Percentiles rank a stretch among this genome's conserved stretches.
Evolutionary conservation across 2,888 invertebrate genomes (phyloP).

Genomic region (Quadroppia sp.): DNA sequence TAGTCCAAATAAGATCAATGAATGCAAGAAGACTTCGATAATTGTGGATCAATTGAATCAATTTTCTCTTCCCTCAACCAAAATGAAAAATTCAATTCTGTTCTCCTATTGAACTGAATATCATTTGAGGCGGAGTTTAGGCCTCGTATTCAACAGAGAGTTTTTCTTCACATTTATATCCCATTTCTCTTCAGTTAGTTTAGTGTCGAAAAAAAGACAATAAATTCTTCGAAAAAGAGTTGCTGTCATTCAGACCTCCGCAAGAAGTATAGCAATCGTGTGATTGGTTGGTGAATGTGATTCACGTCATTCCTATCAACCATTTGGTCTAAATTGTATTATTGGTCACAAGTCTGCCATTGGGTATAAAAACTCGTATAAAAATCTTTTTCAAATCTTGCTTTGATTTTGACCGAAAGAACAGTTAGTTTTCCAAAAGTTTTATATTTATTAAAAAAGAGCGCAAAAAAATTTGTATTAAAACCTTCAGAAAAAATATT

Average conservation of each 20-base stretch:
- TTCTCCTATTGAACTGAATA: too few relatives aligned
- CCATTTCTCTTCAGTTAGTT: not conserved
- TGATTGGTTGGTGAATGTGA: not conserved
- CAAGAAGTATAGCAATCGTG: not conserved
- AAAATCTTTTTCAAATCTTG: not conserved
- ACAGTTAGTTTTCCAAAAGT: not conserved
- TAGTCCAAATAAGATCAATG: not conserved
- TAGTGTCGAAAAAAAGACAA: not conserved
- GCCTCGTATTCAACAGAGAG: not conserved
- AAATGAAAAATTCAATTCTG: too few relatives aligned
- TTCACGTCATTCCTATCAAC: slow-evolving; percentile 21
- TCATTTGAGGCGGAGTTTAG: slow-evolving; percentile 1
- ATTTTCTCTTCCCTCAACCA: not conserved
- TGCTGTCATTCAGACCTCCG: slow-evolving; percentile 26
- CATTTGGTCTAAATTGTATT: slow-evolving; percentile 29
- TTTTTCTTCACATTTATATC: too few relatives aligned
- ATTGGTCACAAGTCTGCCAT: slow-evolving; percentile 30
- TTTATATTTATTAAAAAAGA: not conserved
- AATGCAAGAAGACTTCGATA: not conserved
- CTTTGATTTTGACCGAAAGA: slow-evolving; percentile 2
- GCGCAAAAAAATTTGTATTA: not conserved
- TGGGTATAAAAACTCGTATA: not conserved
- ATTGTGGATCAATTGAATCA: not conserved
- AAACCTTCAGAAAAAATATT: not conserved
- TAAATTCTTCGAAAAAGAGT: not conserved